Evolutionary conservation across 2,888 invertebrate genomes (phyloP).

Genomic region (Rambutsinella grinnellia): DNA sequence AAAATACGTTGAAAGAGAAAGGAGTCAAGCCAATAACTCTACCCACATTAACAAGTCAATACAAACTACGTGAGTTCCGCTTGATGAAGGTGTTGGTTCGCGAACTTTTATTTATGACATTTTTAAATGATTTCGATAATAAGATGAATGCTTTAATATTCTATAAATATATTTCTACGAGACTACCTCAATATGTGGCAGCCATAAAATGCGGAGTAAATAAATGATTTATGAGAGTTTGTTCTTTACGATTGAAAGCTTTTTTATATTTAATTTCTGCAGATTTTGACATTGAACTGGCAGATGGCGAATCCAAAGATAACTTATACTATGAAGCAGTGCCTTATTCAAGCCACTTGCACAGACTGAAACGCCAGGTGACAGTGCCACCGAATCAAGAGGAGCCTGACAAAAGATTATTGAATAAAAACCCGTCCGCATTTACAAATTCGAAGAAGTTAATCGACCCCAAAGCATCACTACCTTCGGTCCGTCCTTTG

Average conservation of each 20-base stretch:
- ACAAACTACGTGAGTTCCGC: no score
- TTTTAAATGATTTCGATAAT: no score
- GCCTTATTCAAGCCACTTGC: slow-evolving; percentile 1
- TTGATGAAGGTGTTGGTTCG: no score
- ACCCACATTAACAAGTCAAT: no score
- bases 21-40: no score
- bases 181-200: no score
- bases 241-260: background rate
- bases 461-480: slow-evolving; percentile 6
- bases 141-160: no score
- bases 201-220: no score
- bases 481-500: slow-evolving; percentile 24
- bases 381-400: slow-evolving; percentile 14
- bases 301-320: slow-evolving; percentile 11
- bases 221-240: background rate
- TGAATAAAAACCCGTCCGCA: slow-evolving; percentile 17
- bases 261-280: background rate
- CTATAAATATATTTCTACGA: no score
- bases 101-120: no score
- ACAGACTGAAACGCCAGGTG: slow-evolving; percentile 49
- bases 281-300: slow-evolving; percentile 26
- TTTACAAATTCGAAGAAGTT: slow-evolving; percentile 32
- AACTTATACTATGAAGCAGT: slow-evolving; percentile 35
- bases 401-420: slow-evolving; percentile 25
- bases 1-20: background rate